Evolutionary conservation across 2,797 vertebrate genomes (phyloP).

Genomic region (Pitangus sulphuratus): DNA sequence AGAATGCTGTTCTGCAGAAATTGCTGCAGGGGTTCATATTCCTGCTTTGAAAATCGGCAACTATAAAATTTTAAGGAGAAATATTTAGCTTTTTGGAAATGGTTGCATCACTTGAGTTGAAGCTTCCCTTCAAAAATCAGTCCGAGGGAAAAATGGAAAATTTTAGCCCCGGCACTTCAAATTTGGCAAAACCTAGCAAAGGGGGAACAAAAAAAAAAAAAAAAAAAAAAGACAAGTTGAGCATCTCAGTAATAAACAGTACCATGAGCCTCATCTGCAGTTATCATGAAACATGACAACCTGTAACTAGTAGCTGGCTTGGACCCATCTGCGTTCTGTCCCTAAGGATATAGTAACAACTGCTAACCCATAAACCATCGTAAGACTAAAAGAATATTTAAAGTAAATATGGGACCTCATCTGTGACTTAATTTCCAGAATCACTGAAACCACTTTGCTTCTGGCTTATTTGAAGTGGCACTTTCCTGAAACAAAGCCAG

Average conservation of each 20-base stretch:
- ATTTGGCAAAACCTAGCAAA: neutral
- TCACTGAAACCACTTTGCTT: neutral
- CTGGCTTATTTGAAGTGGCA: neutral
- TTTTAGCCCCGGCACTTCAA: neutral
- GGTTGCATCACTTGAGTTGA: neutral
- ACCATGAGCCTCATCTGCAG: neutral
- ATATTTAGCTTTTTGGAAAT: neutral
- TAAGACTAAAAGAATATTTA: neutral
- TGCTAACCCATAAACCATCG: neutral
- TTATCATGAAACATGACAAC: neutral
- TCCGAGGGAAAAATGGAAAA: neutral
- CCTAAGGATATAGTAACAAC: neutral
- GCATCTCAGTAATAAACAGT: neutral
- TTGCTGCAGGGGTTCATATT: neutral
- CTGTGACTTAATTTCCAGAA: neutral
- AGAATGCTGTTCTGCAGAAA: neutral
- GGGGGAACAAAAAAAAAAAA: neutral
- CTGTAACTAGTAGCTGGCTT: neutral
- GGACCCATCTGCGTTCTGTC: neutral
- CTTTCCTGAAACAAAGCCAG: conserved; percentile 9
- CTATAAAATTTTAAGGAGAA: neutral
- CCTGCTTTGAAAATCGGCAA: neutral
- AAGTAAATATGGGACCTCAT: neutral
- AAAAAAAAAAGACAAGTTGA: neutral
- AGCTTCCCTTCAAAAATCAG: neutral